A percentile compares a stretch with the other conserved stretches of the same genome.
Evolutionary conservation across 2,888 invertebrate species (phyloP).

Genomic region (Byasa hedistus): DNA sequence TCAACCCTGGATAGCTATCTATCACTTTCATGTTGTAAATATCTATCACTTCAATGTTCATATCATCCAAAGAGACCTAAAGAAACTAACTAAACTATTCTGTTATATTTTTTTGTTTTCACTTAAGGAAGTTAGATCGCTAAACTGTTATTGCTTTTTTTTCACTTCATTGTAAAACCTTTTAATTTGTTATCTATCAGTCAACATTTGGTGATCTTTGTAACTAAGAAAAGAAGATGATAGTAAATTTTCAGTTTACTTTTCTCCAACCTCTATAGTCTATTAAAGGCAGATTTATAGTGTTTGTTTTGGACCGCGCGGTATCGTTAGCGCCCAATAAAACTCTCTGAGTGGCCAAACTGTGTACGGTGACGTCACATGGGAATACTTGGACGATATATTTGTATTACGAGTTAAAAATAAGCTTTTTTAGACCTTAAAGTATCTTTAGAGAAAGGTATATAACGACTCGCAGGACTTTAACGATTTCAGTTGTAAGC

Average conservation of each 20-base stretch:
- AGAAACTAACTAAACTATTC: too few species aligned
- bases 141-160: too few species aligned
- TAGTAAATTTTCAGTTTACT: not conserved
- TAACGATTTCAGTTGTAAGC: too few species aligned
- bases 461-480: not conserved
- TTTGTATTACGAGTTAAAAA: not conserved
- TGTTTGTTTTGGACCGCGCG: constrained; percentile 19
- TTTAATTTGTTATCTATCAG: too few species aligned
- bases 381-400: constrained; percentile 1
- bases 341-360: constrained; percentile 7
- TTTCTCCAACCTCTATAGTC: constrained; percentile 1
- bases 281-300: constrained; percentile 18
- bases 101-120: too few species aligned
- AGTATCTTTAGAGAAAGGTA: not conserved
- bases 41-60: too few species aligned
- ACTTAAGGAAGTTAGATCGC: too few species aligned
- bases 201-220: too few species aligned
- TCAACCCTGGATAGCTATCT: too few species aligned
- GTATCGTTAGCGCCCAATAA: constrained; percentile 15
- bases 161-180: too few species aligned
- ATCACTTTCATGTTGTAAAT: too few species aligned
- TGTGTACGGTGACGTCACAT: constrained; percentile 11
- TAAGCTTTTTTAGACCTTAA: not conserved
- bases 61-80: too few species aligned
- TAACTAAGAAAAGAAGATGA: not conserved